Conservation (phyloP, 2,797 vertebrate genomes). For the Siniperca obscura region DNA sequence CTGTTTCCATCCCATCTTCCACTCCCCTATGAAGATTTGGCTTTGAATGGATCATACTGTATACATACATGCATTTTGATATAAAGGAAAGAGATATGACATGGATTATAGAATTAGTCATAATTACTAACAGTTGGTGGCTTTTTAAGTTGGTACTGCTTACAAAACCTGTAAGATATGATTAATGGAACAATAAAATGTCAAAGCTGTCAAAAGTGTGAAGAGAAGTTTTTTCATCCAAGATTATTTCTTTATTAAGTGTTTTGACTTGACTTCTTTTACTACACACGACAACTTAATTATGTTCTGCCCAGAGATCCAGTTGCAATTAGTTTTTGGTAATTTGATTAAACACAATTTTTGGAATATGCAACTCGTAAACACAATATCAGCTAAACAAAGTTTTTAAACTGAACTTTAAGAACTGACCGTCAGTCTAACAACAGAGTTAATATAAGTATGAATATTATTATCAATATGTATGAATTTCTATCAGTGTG, state of each 20-base stretch:
- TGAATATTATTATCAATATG: neutral
- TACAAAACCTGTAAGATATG: slow-evolving; percentile 72
- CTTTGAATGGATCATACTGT: slow-evolving; percentile 66
- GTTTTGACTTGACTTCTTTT: neutral
- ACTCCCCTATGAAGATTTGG: slow-evolving; percentile 58
- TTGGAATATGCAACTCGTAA: neutral
- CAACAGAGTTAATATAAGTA: neutral
- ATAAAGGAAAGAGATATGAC: slow-evolving; percentile 46
- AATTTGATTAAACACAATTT: slow-evolving; percentile 6
- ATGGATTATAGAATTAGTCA: slow-evolving; percentile 63
- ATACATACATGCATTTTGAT: slow-evolving; percentile 52
- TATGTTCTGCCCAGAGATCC: neutral
- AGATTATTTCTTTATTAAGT: neutral
- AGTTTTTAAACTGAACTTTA: neutral
- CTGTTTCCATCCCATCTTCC: slow-evolving; percentile 57
- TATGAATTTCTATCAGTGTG: neutral
- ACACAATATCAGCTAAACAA: neutral
- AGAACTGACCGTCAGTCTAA: neutral
- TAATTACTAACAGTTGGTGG: slow-evolving; percentile 73
- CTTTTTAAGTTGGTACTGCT: slow-evolving; percentile 70
- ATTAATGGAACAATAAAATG: slow-evolving; percentile 80
- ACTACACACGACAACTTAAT: neutral
- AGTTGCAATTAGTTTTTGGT: neutral
- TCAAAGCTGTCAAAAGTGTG: slow-evolving; percentile 66
- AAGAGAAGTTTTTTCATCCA: slow-evolving; percentile 9